Conservation (phyloP, 1,140 invertebrate genomes). For the Drosophila saltans region DNA sequence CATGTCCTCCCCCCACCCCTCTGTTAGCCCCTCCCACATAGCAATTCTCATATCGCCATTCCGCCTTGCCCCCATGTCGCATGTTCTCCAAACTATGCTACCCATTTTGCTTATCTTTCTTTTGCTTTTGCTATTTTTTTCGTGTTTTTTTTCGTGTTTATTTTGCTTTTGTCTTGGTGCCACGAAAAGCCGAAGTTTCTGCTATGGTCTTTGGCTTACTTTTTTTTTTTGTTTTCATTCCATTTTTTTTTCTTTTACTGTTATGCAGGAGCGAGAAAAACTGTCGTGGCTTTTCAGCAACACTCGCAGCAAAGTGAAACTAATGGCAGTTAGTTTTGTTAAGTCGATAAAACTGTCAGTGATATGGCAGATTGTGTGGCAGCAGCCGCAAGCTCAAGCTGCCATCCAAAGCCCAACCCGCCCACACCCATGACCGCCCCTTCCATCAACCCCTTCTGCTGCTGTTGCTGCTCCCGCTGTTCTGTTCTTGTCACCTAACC, state of each 20-base stretch:
- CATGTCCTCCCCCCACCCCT: constrained; percentile 17
- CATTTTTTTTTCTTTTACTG: constrained; percentile 25
- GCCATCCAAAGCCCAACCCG: too few species aligned
- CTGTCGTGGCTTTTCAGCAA: constrained; percentile 74
- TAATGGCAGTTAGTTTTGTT: constrained; percentile 83
- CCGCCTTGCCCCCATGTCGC: constrained; percentile 25
- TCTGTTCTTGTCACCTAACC: constrained; percentile 50
- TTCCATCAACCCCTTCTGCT: not conserved
- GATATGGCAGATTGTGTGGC: constrained; percentile 80
- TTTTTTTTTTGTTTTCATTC: constrained; percentile 5
- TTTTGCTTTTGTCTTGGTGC: constrained; percentile 69
- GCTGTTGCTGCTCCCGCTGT: constrained; percentile 1
- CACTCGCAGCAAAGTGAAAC: constrained; percentile 80
- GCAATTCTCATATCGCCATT: constrained; percentile 36
- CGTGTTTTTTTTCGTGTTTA: constrained; percentile 55
- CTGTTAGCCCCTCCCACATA: not conserved
- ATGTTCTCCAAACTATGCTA: not conserved
- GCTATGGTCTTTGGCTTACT: constrained; percentile 23
- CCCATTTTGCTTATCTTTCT: constrained; percentile 62
- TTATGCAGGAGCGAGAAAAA: constrained; percentile 40
- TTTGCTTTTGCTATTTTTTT: constrained; percentile 21
- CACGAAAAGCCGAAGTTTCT: constrained; percentile 35
- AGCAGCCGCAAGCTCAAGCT: constrained; percentile 41
- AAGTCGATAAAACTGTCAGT: constrained; percentile 83
- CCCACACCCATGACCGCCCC: not conserved